These are phyloP conservation scores for Trachelipus rathkii DNA, from an alignment of 1,140 invertebrate species.

Conservation along the genomic window DNA sequence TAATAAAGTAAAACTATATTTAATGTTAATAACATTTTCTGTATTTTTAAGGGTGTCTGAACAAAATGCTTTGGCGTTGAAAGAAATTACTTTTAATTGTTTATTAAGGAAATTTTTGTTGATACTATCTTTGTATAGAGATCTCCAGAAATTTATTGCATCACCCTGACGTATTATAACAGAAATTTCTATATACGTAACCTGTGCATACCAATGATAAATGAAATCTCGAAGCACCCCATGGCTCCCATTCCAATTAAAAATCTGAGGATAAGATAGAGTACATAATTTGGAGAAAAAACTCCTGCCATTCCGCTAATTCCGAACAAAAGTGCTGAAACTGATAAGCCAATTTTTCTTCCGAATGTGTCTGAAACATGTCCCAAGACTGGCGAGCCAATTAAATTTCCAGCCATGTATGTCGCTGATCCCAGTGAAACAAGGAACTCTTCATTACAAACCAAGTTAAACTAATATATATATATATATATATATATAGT, in stretches of 20 bases:
- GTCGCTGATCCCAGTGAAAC: background rate
- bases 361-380: background rate
- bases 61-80: no score
- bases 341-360: slow-evolving; percentile 30
- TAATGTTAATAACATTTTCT: no score
- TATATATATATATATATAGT: no score
- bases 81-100: no score
- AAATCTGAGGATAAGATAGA: slow-evolving; percentile 47
- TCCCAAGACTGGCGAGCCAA: background rate
- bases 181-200: no score
- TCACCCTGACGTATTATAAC: no score
- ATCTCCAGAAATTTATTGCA: no score
- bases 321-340: slow-evolving; percentile 41
- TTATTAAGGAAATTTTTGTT: no score
- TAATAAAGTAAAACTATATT: no score
- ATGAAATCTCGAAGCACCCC: slow-evolving; percentile 47
- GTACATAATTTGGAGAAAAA: slow-evolving; percentile 43
- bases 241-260: slow-evolving; percentile 46
- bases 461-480: background rate
- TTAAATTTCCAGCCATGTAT: background rate
- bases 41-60: no score
- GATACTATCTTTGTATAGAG: no score
- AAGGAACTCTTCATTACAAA: background rate
- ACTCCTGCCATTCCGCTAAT: slow-evolving; percentile 43
- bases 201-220: slow-evolving; percentile 45